phyloP scores from a whole-genome alignment of 1,140 invertebrate species.

The Spodoptera litura region DNA sequence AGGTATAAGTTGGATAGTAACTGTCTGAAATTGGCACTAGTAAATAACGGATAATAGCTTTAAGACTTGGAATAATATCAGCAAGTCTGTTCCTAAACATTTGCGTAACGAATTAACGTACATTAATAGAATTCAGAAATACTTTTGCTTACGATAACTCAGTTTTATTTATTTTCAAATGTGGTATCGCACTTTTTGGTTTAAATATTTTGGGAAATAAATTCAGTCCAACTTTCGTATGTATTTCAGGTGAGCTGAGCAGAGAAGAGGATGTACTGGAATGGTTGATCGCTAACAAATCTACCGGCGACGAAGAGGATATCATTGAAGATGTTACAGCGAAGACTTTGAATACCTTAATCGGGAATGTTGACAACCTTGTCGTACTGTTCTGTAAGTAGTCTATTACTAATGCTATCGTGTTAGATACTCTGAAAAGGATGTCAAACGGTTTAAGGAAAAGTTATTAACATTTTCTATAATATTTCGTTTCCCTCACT shows the following conservation, averaged over 20 bases:
- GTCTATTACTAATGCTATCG: background rate
- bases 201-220: background rate
- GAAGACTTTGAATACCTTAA: slow-evolving; percentile 94
- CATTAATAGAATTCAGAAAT: slow-evolving; percentile 5
- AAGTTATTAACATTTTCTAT: no score
- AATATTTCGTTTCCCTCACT: slow-evolving; percentile 41
- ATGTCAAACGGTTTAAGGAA: no score
- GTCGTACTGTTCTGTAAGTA: slow-evolving; percentile 97
- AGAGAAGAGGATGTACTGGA: slow-evolving; percentile 97
- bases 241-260: slow-evolving; percentile 92
- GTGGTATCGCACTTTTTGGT: background rate
- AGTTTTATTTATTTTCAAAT: slow-evolving; percentile 30
- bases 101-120: background rate
- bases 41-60: slow-evolving; percentile 25
- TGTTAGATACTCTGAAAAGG: background rate
- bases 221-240: background rate
- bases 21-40: slow-evolving; percentile 11
- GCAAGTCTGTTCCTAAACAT: slow-evolving; percentile 13
- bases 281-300: slow-evolving; percentile 97
- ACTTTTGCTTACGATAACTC: slow-evolving; percentile 10
- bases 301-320: slow-evolving; percentile 96
- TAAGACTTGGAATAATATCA: background rate
- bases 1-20: slow-evolving; percentile 16
- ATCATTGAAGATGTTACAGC: slow-evolving; percentile 97
- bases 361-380: slow-evolving; percentile 95